A percentile compares a stretch with the other conserved stretches of the same genome.
Conservation (phyloP, 2,113 vertebrate genomes). For the Hirundichthys speculiger region DNA sequence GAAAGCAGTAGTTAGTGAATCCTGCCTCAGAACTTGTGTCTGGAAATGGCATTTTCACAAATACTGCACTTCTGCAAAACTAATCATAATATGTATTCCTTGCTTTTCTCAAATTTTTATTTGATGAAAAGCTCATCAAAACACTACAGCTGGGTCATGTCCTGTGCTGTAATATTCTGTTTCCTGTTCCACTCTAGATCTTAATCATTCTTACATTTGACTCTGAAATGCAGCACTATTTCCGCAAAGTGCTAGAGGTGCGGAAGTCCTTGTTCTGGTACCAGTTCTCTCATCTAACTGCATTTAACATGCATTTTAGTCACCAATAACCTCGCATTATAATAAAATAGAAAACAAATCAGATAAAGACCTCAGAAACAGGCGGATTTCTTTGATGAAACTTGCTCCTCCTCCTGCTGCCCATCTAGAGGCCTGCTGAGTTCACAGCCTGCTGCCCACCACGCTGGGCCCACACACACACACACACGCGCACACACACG, state of each 20-base stretch:
- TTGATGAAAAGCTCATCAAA: constrained; percentile 45
- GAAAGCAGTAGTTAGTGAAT: constrained; percentile 44
- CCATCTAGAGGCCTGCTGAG: constrained; percentile 67
- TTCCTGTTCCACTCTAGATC: constrained; percentile 56
- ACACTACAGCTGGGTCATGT: constrained; percentile 46
- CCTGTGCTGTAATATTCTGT: constrained; percentile 68
- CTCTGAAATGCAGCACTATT: no score
- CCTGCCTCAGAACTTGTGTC: no score
- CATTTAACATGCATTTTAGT: neutral
- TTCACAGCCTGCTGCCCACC: constrained; percentile 71
- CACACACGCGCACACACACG: constrained; percentile 41
- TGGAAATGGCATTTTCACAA: constrained; percentile 6
- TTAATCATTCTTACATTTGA: constrained; percentile 21
- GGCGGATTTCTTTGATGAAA: constrained; percentile 37
- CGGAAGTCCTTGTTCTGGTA: constrained; percentile 18
- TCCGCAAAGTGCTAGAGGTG: constrained; percentile 12
- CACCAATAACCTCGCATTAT: neutral
- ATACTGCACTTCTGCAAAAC: constrained; percentile 1
- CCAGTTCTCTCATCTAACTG: constrained; percentile 4
- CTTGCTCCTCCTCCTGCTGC: constrained; percentile 52
- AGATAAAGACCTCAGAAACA: constrained; percentile 36
- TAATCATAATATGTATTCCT: neutral
- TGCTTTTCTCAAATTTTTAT: neutral
- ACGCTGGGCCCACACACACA: constrained; percentile 57
- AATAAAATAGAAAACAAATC: constrained; percentile 4